Conservation (phyloP, 2,888 invertebrate species). For the Ophion slaviceki region DNA sequence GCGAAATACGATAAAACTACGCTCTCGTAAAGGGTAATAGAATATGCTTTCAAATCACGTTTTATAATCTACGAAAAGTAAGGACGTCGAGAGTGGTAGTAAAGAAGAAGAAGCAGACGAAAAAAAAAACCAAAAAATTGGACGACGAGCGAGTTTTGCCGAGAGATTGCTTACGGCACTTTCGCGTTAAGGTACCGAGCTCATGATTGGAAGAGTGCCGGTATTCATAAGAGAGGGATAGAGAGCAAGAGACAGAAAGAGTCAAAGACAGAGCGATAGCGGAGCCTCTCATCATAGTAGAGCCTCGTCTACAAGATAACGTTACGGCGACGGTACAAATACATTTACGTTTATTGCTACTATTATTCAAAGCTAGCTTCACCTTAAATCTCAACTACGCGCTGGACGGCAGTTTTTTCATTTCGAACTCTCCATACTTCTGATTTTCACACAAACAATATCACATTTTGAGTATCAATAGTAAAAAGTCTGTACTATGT, state of each 20-base stretch:
- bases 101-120: conserved; percentile 16
- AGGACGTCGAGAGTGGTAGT: conserved; percentile 29
- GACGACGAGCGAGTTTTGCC: conserved; percentile 14
- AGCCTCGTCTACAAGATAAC: neutral
- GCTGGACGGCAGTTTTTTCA: neutral
- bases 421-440: neutral
- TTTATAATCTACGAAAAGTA: conserved; percentile 55
- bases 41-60: conserved; percentile 61
- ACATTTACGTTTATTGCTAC: neutral
- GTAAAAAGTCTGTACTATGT: neutral
- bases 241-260: neutral
- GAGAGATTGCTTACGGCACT: conserved; percentile 49
- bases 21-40: conserved; percentile 45
- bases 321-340: neutral
- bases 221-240: neutral
- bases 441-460: neutral
- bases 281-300: neutral
- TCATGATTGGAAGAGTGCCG: conserved; percentile 34
- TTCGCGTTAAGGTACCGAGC: conserved; percentile 14
- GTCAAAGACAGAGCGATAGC: neutral
- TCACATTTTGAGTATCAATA: no score
- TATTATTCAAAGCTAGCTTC: neutral
- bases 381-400: neutral
- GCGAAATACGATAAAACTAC: conserved; percentile 55
- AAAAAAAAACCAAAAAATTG: conserved; percentile 33